Conservation (phyloP, 2,888 invertebrate species). For the Chaetoderma sp. region DNA sequence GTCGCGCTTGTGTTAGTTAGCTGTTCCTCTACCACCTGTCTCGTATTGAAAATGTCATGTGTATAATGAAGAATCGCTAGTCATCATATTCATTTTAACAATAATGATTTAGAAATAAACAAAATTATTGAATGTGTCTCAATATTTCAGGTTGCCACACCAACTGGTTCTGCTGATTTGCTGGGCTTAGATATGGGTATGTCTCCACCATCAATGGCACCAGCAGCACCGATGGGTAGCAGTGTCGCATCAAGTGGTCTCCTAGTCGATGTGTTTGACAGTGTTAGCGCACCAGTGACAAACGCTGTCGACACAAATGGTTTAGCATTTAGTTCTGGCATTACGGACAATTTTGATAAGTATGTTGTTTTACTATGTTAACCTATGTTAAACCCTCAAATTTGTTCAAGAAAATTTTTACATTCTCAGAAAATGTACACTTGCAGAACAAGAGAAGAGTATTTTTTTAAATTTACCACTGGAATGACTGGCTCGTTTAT, state of each 20-base stretch:
- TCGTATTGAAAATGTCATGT: no score
- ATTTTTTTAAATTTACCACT: no score
- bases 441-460: no score
- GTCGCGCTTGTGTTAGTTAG: no score
- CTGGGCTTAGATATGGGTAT: conserved; percentile 91
- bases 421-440: no score
- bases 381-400: no score
- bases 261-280: conserved; percentile 91
- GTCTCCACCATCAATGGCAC: conserved; percentile 75
- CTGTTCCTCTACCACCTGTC: no score
- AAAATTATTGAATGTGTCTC: conserved; percentile 28
- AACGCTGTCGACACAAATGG: conserved; percentile 48
- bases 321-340: conserved; percentile 48
- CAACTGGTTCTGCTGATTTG: conserved; percentile 80
- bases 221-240: conserved; percentile 73
- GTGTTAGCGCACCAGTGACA: conserved; percentile 65
- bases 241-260: conserved; percentile 36
- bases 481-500: no score
- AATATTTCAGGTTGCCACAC: conserved; percentile 25
- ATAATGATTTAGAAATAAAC: conserved; percentile 30
- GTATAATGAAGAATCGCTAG: no score
- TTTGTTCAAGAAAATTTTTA: no score
- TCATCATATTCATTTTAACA: no score
- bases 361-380: no score
- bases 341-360: conserved; percentile 88